phyloP scores from a whole-genome alignment of 2,888 invertebrate genomes.

The Apoderus coryli region DNA sequence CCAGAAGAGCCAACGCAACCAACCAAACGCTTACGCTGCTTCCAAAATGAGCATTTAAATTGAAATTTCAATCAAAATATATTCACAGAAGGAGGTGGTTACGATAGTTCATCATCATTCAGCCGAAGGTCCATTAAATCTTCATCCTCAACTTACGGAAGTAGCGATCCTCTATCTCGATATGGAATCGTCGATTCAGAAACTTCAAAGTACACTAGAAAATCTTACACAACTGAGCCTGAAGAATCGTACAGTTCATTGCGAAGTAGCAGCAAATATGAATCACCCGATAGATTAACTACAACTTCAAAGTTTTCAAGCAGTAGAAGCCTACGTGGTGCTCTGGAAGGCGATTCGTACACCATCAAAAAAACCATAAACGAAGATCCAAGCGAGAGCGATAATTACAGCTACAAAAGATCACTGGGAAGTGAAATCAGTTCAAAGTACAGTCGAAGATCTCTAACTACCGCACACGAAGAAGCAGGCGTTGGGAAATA shows the following conservation, averaged over 20 bases:
- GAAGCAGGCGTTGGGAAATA: conserved; percentile 18
- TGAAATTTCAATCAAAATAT: too few species aligned
- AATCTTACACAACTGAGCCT: conserved; percentile 13
- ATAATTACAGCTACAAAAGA: conserved; percentile 19
- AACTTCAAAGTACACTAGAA: conserved; percentile 21
- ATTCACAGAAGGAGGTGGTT: conserved; percentile 28
- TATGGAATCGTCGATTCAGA: conserved; percentile 17
- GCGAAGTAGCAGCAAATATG: conserved; percentile 16
- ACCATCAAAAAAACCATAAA: conserved; percentile 22
- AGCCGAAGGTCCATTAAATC: conserved; percentile 24
- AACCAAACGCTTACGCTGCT: too few species aligned
- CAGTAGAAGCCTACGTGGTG: conserved; percentile 18
- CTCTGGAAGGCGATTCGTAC: conserved; percentile 24
- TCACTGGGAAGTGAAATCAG: conserved; percentile 19
- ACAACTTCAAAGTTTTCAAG: conserved; percentile 19
- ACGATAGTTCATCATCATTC: conserved; percentile 28
- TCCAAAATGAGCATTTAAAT: too few species aligned
- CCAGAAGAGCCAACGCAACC: too few species aligned
- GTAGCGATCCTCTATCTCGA: conserved; percentile 16
- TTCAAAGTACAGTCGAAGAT: conserved; percentile 20
- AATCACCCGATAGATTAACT: conserved; percentile 16
- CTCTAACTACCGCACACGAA: conserved; percentile 20
- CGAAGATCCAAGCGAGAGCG: conserved; percentile 20
- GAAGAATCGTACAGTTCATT: conserved; percentile 16
- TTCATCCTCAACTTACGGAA: conserved; percentile 15